Conservation (phyloP, 37 sponge, comb jelly and placozoan genomes). For the Lycopodina hypogea region DNA sequence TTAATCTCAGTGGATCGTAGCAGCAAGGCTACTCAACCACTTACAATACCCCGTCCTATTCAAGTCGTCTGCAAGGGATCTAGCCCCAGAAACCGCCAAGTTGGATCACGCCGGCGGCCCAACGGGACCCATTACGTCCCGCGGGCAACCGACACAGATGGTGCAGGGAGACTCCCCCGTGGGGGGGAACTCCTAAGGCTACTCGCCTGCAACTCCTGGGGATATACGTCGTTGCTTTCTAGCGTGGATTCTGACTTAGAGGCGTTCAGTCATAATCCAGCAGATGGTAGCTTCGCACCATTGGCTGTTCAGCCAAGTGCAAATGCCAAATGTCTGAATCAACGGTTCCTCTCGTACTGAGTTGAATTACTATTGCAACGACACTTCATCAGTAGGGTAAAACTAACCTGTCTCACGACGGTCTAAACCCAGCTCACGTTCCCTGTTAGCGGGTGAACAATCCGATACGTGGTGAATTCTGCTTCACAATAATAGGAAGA, state of each 20-base stretch:
- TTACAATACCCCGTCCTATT: conserved; percentile 83
- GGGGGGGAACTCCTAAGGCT: conserved; percentile 8
- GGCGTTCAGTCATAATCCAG: conserved; percentile 89
- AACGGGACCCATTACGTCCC: background rate
- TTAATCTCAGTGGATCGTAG: conserved; percentile 79
- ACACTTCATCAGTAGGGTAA: conserved; percentile 91
- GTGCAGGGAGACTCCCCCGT: background rate
- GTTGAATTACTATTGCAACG: conserved; percentile 86
- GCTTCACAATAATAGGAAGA: conserved; percentile 89
- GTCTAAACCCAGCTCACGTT: conserved; percentile 93
- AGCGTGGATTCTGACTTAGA: conserved; percentile 90
- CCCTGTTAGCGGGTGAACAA: conserved; percentile 89
- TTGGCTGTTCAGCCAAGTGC: conserved; percentile 82
- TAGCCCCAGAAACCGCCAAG: conserved; percentile 60
- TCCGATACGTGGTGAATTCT: conserved; percentile 86
- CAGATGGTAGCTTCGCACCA: conserved; percentile 89
- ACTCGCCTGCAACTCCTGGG: conserved; percentile 53
- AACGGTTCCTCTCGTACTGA: conserved; percentile 89
- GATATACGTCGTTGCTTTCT: conserved; percentile 75
- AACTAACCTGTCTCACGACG: conserved; percentile 93
- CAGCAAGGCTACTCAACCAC: conserved; percentile 79
- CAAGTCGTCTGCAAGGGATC: conserved; percentile 84
- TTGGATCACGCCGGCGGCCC: too few relatives aligned
- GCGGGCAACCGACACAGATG: background rate
- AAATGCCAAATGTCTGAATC: conserved; percentile 87